These are phyloP conservation scores for Vulpes ferrilata DNA, from an alignment of 2,113 vertebrate species.

Conservation along the genomic window DNA sequence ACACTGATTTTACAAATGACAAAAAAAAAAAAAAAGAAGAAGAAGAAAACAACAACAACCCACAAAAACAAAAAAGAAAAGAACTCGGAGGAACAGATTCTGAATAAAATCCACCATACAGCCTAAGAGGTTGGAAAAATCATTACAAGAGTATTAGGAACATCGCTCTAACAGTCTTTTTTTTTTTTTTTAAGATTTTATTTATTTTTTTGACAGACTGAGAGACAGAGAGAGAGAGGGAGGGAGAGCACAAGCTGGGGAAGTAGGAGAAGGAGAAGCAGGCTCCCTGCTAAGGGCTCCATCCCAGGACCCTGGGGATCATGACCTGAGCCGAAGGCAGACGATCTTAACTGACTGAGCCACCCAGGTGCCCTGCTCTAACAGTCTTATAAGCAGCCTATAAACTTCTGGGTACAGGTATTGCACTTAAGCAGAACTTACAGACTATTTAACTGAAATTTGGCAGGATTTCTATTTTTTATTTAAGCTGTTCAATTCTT, in stretches of 20 bases:
- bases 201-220: background rate
- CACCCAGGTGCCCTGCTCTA: background rate
- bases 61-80: background rate
- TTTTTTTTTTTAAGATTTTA: background rate
- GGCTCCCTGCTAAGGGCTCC: background rate
- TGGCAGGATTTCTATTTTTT: slow-evolving; percentile 15
- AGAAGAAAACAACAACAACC: background rate
- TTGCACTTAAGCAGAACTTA: background rate
- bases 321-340: background rate
- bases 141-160: background rate
- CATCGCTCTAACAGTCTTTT: background rate
- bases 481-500: slow-evolving; percentile 39
- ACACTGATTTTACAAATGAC: background rate
- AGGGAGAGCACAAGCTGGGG: background rate
- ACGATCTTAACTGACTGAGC: background rate
- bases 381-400: background rate
- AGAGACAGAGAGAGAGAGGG: background rate
- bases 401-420: background rate
- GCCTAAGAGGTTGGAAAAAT: background rate
- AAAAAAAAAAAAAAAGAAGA: background rate
- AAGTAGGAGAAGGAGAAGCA: background rate
- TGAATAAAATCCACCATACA: background rate
- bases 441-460: slow-evolving; percentile 9
- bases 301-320: background rate
- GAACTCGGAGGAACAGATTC: background rate